phyloP scores from a whole-genome alignment of 2,888 invertebrate genomes.

The Neoitamus cyanurus region DNA sequence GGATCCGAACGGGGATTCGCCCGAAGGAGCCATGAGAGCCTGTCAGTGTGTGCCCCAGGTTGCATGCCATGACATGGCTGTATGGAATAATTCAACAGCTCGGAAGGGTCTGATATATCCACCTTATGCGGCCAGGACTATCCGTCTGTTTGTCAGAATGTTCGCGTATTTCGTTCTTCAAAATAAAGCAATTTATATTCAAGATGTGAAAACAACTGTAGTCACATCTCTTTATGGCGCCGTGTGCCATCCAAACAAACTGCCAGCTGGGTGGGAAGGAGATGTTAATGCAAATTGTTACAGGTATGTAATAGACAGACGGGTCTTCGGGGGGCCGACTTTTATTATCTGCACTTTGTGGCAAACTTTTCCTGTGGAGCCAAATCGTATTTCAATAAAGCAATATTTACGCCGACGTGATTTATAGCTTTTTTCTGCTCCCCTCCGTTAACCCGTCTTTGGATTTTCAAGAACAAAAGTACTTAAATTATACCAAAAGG shows the following conservation, averaged over 20 bases:
- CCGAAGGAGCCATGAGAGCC: conserved; percentile 4
- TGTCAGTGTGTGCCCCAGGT: conserved; percentile 46
- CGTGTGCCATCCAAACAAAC: conserved; percentile 48
- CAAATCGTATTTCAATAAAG: conserved; percentile 40
- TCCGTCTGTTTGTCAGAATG: conserved; percentile 46
- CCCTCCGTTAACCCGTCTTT: not conserved
- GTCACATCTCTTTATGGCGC: conserved; percentile 51
- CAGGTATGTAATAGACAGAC: conserved; percentile 47
- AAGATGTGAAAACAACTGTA: conserved; percentile 63
- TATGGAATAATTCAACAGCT: conserved; percentile 48
- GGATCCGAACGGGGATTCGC: not conserved
- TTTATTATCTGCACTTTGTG: conserved; percentile 30
- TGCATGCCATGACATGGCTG: conserved; percentile 23
- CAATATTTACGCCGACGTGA: not conserved
- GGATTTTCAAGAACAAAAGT: not conserved
- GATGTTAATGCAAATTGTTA: conserved; percentile 52
- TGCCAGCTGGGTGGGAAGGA: not conserved
- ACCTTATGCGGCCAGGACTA: conserved; percentile 47
- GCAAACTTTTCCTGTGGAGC: not conserved
- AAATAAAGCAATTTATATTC: conserved; percentile 66
- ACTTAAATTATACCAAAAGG: no score
- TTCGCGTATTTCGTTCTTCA: conserved; percentile 40
- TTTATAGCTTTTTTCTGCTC: not conserved
- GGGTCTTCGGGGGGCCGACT: conserved; percentile 8
- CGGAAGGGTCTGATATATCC: conserved; percentile 48